A percentile compares a stretch with the other conserved stretches of the same genome.
These are phyloP conservation scores for Amblyteles armatorius DNA, from an alignment of 2,888 invertebrate species.

Conservation along the genomic window DNA sequence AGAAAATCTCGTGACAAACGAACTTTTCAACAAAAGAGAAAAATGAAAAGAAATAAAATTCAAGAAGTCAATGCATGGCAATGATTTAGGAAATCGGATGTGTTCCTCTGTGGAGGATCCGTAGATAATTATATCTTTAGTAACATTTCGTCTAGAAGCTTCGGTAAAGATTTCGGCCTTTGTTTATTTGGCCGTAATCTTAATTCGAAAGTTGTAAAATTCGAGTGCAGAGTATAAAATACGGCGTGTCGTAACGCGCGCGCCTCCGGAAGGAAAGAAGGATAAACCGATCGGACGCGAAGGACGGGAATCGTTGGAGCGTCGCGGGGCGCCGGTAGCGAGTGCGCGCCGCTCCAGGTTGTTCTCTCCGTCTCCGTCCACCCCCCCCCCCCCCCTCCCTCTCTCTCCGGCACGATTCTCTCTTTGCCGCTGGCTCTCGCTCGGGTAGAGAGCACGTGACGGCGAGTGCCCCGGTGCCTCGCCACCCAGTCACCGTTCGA, in stretches of 20 bases:
- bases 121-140: no score
- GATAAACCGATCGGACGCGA: constrained; percentile 32
- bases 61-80: no score
- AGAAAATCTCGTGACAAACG: no score
- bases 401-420: constrained; percentile 2
- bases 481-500: constrained; percentile 47
- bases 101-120: no score
- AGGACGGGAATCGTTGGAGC: constrained; percentile 19
- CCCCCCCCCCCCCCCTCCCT: not conserved
- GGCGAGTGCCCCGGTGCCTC: constrained; percentile 43
- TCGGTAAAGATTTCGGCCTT: not conserved
- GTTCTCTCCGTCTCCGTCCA: not conserved
- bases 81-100: no score
- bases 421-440: constrained; percentile 23
- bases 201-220: not conserved
- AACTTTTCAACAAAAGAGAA: no score
- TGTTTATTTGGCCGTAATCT: not conserved
- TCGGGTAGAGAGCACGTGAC: constrained; percentile 52
- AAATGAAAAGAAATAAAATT: no score
- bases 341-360: constrained; percentile 16
- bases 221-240: not conserved
- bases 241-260: not conserved
- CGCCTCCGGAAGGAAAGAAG: constrained; percentile 14
- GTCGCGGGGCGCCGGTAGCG: constrained; percentile 18
- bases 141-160: not conserved